Evolutionary conservation across 2,888 invertebrate species (phyloP).

Genomic region (Dusona sp.): DNA sequence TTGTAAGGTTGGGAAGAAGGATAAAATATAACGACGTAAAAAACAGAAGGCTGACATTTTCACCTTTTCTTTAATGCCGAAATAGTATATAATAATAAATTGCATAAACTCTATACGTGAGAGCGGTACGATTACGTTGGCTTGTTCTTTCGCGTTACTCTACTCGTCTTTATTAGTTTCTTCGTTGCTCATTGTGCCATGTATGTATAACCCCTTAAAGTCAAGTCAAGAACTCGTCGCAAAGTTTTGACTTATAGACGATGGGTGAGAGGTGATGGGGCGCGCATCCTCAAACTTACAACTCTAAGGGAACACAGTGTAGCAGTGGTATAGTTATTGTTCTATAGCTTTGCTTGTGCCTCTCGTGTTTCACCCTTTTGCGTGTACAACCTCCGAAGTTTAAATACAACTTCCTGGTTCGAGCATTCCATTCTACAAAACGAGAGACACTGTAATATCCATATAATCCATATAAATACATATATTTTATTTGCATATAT

Average conservation of each 20-base stretch:
- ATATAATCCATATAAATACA: constrained; percentile 15
- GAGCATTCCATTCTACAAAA: constrained; percentile 45
- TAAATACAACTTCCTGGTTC: constrained; percentile 63
- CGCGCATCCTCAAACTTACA: constrained; percentile 57
- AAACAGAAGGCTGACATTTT: neutral
- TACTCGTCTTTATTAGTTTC: constrained; percentile 74
- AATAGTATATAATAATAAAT: neutral
- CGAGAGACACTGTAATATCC: constrained; percentile 43
- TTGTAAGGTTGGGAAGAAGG: neutral
- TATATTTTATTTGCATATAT: neutral
- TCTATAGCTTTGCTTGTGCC: constrained; percentile 35
- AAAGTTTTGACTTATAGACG: constrained; percentile 60
- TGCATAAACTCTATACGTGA: no score
- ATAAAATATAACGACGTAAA: neutral
- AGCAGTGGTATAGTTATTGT: constrained; percentile 49
- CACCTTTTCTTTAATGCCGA: neutral
- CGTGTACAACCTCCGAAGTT: constrained; percentile 58
- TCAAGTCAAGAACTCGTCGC: constrained; percentile 60
- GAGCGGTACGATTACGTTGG: constrained; percentile 58
- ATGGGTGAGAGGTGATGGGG: constrained; percentile 33
- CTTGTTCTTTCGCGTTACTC: constrained; percentile 60
- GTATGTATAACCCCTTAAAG: constrained; percentile 15
- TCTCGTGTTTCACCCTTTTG: constrained; percentile 37
- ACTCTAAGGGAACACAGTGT: constrained; percentile 42
- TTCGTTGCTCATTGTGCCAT: constrained; percentile 60